A percentile compares a stretch with the other conserved stretches of the same genome.
These are phyloP conservation scores for Eidolon helvum DNA, from an alignment of 2,113 vertebrate species.

Conservation along the genomic window DNA sequence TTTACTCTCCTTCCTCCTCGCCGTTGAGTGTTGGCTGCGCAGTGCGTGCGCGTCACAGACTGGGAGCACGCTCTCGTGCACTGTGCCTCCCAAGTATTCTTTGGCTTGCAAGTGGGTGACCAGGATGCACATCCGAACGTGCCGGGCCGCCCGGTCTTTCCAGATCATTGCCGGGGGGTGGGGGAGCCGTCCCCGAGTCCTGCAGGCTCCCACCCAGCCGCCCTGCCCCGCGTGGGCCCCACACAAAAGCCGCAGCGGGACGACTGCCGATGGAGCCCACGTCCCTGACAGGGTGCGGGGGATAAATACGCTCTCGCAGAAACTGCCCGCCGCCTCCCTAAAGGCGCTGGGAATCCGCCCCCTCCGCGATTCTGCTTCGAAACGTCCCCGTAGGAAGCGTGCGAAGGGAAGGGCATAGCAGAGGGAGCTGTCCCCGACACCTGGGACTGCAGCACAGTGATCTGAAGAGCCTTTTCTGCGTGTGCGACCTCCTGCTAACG, in stretches of 20 bases:
- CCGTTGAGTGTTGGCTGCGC: fast-evolving
- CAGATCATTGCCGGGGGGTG: fast-evolving
- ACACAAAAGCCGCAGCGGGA: fast-evolving
- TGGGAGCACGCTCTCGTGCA: fast-evolving
- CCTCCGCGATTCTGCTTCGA: background rate
- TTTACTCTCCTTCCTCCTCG: fast-evolving
- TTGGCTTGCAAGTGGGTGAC: fast-evolving
- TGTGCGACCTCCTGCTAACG: background rate
- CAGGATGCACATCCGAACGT: fast-evolving
- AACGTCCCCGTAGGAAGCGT: fast-evolving
- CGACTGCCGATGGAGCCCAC: fast-evolving
- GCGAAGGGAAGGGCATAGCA: fast-evolving
- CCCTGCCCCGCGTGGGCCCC: too few relatives aligned
- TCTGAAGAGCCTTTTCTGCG: fast-evolving
- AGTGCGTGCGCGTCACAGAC: fast-evolving
- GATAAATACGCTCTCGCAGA: fast-evolving
- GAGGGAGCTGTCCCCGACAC: fast-evolving
- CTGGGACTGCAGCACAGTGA: background rate
- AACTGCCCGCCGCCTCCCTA: too few relatives aligned
- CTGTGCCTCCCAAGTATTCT: fast-evolving
- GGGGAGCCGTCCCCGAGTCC: background rate
- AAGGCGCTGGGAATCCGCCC: too few relatives aligned
- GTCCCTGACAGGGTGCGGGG: fast-evolving
- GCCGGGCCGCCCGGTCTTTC: too few relatives aligned
- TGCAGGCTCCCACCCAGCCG: fast-evolving